These are phyloP conservation scores for Seira musarum DNA, from an alignment of 2,888 invertebrate species.

Conservation along the genomic window DNA sequence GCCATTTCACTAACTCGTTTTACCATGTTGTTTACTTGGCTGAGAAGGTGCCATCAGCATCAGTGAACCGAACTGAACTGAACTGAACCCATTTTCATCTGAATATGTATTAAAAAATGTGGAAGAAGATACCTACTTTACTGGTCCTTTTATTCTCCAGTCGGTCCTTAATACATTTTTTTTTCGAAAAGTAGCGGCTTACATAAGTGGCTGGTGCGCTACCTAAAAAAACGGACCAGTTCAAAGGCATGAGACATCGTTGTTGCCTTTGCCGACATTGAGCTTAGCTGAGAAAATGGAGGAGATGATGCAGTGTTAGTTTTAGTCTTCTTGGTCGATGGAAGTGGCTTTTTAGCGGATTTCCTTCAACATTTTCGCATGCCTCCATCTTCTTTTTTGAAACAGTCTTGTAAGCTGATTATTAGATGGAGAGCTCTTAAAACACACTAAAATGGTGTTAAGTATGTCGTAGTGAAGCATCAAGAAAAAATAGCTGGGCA, in stretches of 20 bases:
- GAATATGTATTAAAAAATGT: background rate
- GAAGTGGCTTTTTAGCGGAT: constrained; percentile 52
- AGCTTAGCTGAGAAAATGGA: background rate
- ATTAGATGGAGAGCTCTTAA: constrained; percentile 45
- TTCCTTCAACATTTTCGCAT: constrained; percentile 49
- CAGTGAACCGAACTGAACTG: background rate
- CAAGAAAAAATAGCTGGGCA: background rate
- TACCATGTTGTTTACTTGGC: constrained; percentile 6
- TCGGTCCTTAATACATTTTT: background rate
- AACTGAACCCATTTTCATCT: background rate
- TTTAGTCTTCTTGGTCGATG: constrained; percentile 34
- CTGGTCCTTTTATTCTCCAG: background rate
- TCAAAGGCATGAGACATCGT: background rate
- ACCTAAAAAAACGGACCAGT: background rate
- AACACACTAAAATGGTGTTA: constrained; percentile 16
- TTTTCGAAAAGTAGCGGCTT: background rate
- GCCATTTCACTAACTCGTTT: background rate
- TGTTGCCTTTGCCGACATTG: background rate
- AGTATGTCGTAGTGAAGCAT: constrained; percentile 2
- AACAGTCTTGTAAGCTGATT: constrained; percentile 49
- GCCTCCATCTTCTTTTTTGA: constrained; percentile 28
- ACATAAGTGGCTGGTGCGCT: background rate
- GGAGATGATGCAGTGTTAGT: constrained; percentile 15
- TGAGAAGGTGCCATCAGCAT: background rate
- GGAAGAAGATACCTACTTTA: background rate